Percentiles rank a stretch among this genome's conserved stretches.
Evolutionary conservation across 2,113 vertebrate species (phyloP).

Genomic region (Damaliscus lunatus): DNA sequence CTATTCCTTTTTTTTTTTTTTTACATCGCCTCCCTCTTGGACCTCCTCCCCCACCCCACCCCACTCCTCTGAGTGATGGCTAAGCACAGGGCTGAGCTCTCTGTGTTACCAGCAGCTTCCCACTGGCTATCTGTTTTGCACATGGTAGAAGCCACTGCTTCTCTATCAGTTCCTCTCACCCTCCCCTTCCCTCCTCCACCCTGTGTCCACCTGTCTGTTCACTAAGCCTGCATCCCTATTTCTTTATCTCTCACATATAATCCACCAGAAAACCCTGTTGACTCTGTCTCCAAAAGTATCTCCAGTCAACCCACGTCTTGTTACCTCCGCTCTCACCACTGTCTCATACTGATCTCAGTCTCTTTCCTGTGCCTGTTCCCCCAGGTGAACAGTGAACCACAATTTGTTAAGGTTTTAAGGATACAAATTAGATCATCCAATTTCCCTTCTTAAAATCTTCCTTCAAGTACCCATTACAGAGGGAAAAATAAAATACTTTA

Average conservation of each 20-base stretch:
- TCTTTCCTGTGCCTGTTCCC: neutral
- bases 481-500: neutral
- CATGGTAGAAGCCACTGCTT: neutral
- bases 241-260: neutral
- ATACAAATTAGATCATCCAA: neutral
- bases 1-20: neutral
- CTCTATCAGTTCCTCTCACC: neutral
- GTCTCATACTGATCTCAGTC: neutral
- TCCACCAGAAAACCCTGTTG: neutral
- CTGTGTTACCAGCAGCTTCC: neutral
- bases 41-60: rapidly evolving
- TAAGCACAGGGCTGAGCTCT: rapidly evolving
- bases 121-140: neutral
- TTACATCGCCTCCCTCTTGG: neutral
- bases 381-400: rapidly evolving
- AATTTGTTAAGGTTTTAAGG: neutral
- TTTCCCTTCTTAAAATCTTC: neutral
- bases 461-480: neutral
- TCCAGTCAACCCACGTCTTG: neutral
- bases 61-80: neutral
- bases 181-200: neutral
- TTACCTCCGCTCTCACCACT: neutral
- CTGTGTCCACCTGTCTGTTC: neutral
- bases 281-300: neutral
- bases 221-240: neutral